Evolutionary conservation across 2,113 vertebrate genomes (phyloP).

Genomic region (Sphaerodactylus townsendi): DNA sequence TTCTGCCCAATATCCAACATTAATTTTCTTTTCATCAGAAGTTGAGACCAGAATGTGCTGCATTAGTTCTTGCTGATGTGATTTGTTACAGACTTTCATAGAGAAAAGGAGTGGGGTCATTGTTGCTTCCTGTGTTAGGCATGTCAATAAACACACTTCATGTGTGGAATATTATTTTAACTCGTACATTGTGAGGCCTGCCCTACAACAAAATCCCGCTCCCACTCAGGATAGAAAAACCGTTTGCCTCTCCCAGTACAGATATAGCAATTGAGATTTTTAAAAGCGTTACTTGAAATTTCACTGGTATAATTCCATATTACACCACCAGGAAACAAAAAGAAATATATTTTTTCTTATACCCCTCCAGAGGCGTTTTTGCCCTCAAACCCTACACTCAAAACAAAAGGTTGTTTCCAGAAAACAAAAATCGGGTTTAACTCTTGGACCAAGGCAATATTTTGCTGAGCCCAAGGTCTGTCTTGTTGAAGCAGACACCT

Average conservation of each 20-base stretch:
- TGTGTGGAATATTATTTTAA: conserved; percentile 22
- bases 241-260: not conserved
- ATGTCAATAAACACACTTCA: conserved; percentile 27
- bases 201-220: not conserved
- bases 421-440: not conserved
- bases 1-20: conserved; percentile 21
- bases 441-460: not conserved
- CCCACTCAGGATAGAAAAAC: not conserved
- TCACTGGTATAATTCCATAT: not conserved
- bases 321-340: not conserved
- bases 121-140: conserved; percentile 51
- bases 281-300: not conserved
- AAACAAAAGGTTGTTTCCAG: not conserved
- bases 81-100: conserved; percentile 43
- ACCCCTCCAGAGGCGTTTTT: too few relatives aligned
- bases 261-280: not conserved
- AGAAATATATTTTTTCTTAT: not conserved
- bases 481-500: not conserved
- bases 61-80: conserved; percentile 46
- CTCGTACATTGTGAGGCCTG: not conserved
- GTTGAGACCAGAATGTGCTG: conserved; percentile 36
- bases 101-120: conserved; percentile 31
- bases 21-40: conserved; percentile 45
- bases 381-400: not conserved
- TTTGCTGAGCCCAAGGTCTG: not conserved